Base-by-base conservation (phyloP, 2,797 vertebrate species). In the Sternarchorhynchus goeldii region DNA sequence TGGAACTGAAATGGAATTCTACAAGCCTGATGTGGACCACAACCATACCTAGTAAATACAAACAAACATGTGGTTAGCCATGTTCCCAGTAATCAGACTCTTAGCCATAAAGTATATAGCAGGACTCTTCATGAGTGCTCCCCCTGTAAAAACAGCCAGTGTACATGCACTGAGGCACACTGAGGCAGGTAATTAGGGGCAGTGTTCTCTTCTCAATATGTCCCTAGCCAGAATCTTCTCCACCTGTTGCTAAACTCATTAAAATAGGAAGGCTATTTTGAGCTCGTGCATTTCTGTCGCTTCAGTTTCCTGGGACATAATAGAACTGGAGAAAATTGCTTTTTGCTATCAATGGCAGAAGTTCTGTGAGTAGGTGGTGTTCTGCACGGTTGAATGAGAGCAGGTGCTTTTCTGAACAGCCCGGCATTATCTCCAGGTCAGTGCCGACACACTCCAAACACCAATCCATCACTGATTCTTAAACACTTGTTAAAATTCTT, bases 171-270 rank as follows among this genome's bases (percentile, higher is more conserved):
- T 25, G 25, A 25, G 25, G 25, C 25, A 73, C 79, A 84, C 86
- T 87, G 76, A 77, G 82, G 77, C 50, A 31, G 72, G 70, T 79
- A 83, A 81, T 86, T 87, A n/a, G 59, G 4, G 58, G 78, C 85
- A 84, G 7, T 78, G 79, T 74, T 83, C 63, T 29, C 63, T 81
- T 88, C 86, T 84, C 87, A 88, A 91, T 90, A 85, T 83, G 84
- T 82, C 36, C 67, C 21, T 57, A 77, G 34, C 50, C 18, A 63
- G 31, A 20, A 73, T 20, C 29, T 71, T 25, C 55, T 80, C 8
- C 20, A 62, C 82, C 73, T 74, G 66, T 57, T 81, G 66, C 39
- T 82, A 84, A 87, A 85, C 76, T 81, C 81, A 67, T 85, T 82
- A 84, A 87, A 88, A 87, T 76, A 84, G 75, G 67, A 10, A 84